These are phyloP conservation scores for Ptychochromis oligacanthus DNA, from an alignment of 2,113 vertebrate species.

Conservation along the genomic window DNA sequence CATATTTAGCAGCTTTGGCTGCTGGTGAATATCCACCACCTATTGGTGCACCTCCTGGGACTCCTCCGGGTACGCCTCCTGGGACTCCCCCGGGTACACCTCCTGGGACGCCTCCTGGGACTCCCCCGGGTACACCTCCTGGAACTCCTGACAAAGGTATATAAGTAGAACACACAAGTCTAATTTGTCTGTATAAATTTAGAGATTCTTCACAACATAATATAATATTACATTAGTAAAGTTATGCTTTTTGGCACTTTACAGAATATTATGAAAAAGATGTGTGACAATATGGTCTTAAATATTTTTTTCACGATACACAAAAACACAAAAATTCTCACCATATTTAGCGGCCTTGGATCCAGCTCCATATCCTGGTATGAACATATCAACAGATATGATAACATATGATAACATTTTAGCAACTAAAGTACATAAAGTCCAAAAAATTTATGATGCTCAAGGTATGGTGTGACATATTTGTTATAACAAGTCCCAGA, in stretches of 20 bases:
- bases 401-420: not conserved
- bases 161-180: not conserved
- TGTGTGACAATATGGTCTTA: not conserved
- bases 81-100: slow-evolving; percentile 44
- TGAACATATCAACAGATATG: slow-evolving; percentile 2
- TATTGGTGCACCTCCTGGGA: slow-evolving; percentile 30
- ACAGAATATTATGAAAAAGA: not conserved
- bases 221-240: not conserved
- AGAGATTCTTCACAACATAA: not conserved
- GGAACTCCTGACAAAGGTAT: slow-evolving; percentile 17
- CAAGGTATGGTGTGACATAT: not conserved
- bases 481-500: not conserved
- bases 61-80: slow-evolving; percentile 20
- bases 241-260: not conserved
- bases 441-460: not conserved
- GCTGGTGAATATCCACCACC: slow-evolving; percentile 54
- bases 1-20: slow-evolving; percentile 71
- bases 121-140: slow-evolving; percentile 28
- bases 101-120: slow-evolving; percentile 39
- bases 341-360: slow-evolving; percentile 77
- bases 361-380: slow-evolving; percentile 50
- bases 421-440: not conserved
- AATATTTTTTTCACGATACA: not conserved
- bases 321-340: slow-evolving; percentile 31
- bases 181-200: not conserved